phyloP scores from a whole-genome alignment of 2,888 invertebrate genomes.

The Drosophila pseudotalamancana region DNA sequence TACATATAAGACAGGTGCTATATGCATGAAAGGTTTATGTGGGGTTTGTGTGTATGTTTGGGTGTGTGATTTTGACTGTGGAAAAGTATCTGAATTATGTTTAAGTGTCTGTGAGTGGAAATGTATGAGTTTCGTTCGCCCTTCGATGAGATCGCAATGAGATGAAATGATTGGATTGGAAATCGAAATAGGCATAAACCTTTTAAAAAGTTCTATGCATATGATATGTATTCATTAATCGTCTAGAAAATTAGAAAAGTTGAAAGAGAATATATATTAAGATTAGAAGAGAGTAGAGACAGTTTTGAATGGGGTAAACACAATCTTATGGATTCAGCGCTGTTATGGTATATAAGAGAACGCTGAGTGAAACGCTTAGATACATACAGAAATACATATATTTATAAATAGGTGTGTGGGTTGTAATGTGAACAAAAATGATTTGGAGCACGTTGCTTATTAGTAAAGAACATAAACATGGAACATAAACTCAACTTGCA shows the following conservation, averaged over 20 bases:
- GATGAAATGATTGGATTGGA: conserved; percentile 41
- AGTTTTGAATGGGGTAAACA: conserved; percentile 44
- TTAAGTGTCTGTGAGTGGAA: conserved; percentile 30
- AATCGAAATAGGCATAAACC: conserved; percentile 55
- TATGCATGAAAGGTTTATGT: conserved; percentile 47
- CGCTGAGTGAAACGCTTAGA: conserved; percentile 52
- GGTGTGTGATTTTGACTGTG: conserved; percentile 53
- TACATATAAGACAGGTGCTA: conserved; percentile 27
- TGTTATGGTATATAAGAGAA: conserved; percentile 38
- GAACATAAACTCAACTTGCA: conserved; percentile 67
- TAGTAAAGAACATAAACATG: conserved; percentile 61
- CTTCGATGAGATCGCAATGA: conserved; percentile 64
- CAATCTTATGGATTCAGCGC: conserved; percentile 12
- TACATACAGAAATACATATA: conserved; percentile 34
- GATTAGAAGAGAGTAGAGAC: conserved; percentile 80
- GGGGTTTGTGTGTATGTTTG: conserved; percentile 22
- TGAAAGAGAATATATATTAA: conserved; percentile 77
- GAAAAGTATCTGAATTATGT: conserved; percentile 22
- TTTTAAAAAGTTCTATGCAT: conserved; percentile 63
- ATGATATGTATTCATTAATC: conserved; percentile 81
- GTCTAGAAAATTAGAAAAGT: conserved; percentile 84
- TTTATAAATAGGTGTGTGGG: conserved; percentile 7
- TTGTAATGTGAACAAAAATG: conserved; percentile 21
- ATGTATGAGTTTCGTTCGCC: conserved; percentile 39
- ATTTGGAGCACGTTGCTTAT: conserved; percentile 49